Evolutionary conservation across 37 sponge, comb jelly and placozoan genomes (phyloP), one percentile per base, ranked within the genome.

Genomic region (Ianthella basta): DNA sequence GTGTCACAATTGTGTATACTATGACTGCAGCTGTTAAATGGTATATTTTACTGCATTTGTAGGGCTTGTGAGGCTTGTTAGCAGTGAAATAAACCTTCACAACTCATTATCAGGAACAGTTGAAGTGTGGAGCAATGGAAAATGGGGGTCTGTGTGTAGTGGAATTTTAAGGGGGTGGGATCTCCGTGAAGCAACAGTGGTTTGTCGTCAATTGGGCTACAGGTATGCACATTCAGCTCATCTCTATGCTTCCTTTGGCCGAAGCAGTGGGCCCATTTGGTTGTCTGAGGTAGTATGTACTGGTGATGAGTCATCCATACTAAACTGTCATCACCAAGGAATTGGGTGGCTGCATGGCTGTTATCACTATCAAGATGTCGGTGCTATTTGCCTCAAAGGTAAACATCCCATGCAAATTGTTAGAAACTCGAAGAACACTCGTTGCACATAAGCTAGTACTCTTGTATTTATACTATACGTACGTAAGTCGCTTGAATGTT

Each of bases 51-150:
- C n/a, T n/a, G n/a, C n/a, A n/a, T n/a, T n/a, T 44, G 8, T 44
- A 44, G 50, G 50, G 8, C 8, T 8, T 44, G 50, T 44, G 50
- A 44, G 50, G 50, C 50, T 44, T 44, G 50, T 44, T 8, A 44
- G 8, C 8, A 3, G 8, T 3, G 50, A 44, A 44, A 44, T 44
- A n/a, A n/a, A n/a, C 50, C n/a, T 10, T 44, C 50, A 44, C 3
- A 44, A 44, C 50, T 44, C 64, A 61, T 27, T 61, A n/a, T 61
- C 64, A 61, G 64, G 64, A 61, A 61, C 10, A 61, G 64, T 61
- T 61, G 64, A 61, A 27, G 29, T 61, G 29, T 27, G 24, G 24
- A 61, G 64, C 4, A 61, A 61, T 61, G 64, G 29, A n/a, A 5
- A 4, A 27, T 61, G 64, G 64, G 24, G 29, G 24, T 13, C 64